phyloP scores from a whole-genome alignment of 2,888 invertebrate genomes.

The Baronia brevicornis region DNA sequence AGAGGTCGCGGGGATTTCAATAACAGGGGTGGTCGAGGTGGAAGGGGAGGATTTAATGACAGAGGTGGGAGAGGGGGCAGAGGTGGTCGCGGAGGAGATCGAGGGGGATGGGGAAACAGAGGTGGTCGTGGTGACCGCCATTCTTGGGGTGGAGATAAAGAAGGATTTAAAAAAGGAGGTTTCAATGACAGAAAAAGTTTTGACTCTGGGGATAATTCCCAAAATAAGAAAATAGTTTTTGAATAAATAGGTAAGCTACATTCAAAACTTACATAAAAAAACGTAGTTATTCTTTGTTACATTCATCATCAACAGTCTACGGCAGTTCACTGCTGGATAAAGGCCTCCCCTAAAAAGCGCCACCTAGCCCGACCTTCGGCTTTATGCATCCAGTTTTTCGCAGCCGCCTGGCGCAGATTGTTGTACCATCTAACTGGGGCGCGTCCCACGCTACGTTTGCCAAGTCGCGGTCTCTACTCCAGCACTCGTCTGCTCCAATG shows the following conservation, averaged over 20 bases:
- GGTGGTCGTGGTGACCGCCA: slow-evolving; percentile 51
- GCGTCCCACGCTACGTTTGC: too few relatives aligned
- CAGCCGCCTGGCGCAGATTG: too few relatives aligned
- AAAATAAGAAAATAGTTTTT: slow-evolving; percentile 87
- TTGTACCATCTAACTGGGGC: too few relatives aligned
- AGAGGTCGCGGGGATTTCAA: slow-evolving; percentile 34
- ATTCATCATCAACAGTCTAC: too few relatives aligned
- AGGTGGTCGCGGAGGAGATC: slow-evolving; percentile 30
- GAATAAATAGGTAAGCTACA: slow-evolving; percentile 63
- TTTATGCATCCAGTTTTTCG: too few relatives aligned
- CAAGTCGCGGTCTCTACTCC: too few relatives aligned
- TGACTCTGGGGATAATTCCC: slow-evolving; percentile 66
- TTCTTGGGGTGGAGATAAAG: slow-evolving; percentile 61
- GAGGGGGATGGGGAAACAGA: slow-evolving; percentile 31
- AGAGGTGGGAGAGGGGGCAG: slow-evolving; percentile 30
- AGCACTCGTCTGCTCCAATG: too few relatives aligned
- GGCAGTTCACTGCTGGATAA: too few relatives aligned
- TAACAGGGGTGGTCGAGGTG: slow-evolving; percentile 40
- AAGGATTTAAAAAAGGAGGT: slow-evolving; percentile 64
- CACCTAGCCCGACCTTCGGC: too few relatives aligned
- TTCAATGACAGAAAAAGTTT: slow-evolving; percentile 80
- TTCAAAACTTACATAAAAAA: too few relatives aligned
- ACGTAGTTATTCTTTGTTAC: too few relatives aligned
- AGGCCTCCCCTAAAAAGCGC: too few relatives aligned
- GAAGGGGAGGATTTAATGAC: slow-evolving; percentile 36